Evolutionary conservation across 1,140 invertebrate genomes (phyloP).

Genomic region (Drosophila murphyi): DNA sequence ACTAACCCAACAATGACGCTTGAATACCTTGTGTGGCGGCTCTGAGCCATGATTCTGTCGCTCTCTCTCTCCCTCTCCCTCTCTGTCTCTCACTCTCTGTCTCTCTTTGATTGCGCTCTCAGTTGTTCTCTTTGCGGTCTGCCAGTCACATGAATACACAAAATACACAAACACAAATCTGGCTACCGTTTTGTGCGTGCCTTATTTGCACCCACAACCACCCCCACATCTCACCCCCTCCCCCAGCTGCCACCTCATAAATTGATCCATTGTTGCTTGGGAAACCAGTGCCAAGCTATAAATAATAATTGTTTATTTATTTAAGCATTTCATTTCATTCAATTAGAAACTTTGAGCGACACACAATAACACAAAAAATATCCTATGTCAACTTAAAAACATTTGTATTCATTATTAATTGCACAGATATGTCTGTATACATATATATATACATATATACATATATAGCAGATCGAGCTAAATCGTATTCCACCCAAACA

Average conservation of each 20-base stretch:
- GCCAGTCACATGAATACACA: constrained; percentile 43
- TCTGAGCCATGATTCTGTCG: constrained; percentile 60
- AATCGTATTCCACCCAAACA: not conserved
- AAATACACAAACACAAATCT: constrained; percentile 1
- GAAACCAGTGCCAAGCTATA: constrained; percentile 51
- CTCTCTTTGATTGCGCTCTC: constrained; percentile 3
- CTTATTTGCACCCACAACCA: constrained; percentile 25
- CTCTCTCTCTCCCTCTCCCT: constrained; percentile 19
- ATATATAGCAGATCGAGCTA: not conserved
- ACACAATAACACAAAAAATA: too few relatives aligned
- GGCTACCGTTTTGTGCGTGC: constrained; percentile 40
- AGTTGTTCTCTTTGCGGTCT: constrained; percentile 52
- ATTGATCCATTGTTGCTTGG: constrained; percentile 52
- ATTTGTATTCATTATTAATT: too few relatives aligned
- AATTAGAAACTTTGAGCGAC: constrained; percentile 26
- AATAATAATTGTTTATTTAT: constrained; percentile 65
- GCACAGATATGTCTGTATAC: too few relatives aligned
- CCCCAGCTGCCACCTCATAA: too few relatives aligned
- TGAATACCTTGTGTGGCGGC: constrained; percentile 47
- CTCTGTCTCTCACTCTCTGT: constrained; percentile 5
- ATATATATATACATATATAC: too few relatives aligned
- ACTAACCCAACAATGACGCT: constrained; percentile 57
- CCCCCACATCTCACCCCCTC: not conserved
- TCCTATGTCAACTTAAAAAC: too few relatives aligned
- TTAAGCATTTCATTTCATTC: constrained; percentile 33